phyloP scores from a whole-genome alignment of 2,888 invertebrate genomes.

The Apotomis capreana region DNA sequence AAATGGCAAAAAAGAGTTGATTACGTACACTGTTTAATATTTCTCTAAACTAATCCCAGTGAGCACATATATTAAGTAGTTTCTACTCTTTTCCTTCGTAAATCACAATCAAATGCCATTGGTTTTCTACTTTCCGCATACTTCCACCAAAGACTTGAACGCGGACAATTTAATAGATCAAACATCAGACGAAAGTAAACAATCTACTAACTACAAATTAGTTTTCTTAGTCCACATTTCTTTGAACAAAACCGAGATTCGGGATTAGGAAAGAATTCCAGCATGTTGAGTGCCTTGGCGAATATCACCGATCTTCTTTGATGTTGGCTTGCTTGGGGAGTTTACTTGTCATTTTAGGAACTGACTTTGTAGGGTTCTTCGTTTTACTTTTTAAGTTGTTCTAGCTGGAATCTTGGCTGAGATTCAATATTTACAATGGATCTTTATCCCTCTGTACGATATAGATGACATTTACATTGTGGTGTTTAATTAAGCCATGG shows the following conservation, averaged over 20 bases:
- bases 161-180: slow-evolving; percentile 67
- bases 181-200: slow-evolving; percentile 59
- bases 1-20: too few species aligned
- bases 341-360: slow-evolving; percentile 62
- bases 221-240: slow-evolving; percentile 57
- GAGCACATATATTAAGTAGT: background rate
- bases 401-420: too few species aligned
- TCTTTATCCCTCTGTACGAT: too few species aligned
- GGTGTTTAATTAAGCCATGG: too few species aligned
- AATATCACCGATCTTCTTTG: slow-evolving; percentile 64
- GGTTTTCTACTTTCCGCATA: slow-evolving; percentile 24
- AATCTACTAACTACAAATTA: slow-evolving; percentile 70
- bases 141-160: slow-evolving; percentile 30
- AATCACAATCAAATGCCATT: background rate
- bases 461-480: too few species aligned
- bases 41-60: too few species aligned
- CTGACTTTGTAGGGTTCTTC: slow-evolving; percentile 56
- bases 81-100: background rate
- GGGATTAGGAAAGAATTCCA: slow-evolving; percentile 70
- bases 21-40: too few species aligned
- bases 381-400: background rate
- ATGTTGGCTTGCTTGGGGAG: slow-evolving; percentile 64
- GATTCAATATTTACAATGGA: too few species aligned
- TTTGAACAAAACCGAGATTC: slow-evolving; percentile 73
- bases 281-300: slow-evolving; percentile 55